Evolutionary conservation across 2,797 vertebrate species (phyloP).

Genomic region (Psittacula echo): DNA sequence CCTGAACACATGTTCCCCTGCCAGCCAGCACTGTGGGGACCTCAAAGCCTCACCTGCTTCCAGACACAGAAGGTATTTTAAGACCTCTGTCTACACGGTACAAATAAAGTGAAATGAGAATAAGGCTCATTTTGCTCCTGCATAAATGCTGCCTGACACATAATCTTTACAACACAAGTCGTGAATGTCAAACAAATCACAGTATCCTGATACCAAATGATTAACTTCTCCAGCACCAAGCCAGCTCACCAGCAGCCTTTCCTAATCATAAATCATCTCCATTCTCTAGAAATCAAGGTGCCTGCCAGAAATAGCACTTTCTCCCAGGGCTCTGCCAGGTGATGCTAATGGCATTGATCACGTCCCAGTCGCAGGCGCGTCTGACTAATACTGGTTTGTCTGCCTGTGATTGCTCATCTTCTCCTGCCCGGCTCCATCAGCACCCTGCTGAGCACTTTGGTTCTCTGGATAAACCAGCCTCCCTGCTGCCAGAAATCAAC

Average conservation of each 20-base stretch:
- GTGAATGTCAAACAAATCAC: not conserved
- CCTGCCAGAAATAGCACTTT: constrained; percentile 54
- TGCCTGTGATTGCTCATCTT: constrained; percentile 57
- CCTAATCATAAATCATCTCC: constrained; percentile 23
- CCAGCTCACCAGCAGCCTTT: not conserved
- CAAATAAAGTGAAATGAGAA: not conserved
- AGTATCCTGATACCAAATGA: not conserved
- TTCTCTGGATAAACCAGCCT: not conserved
- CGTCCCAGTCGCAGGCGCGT: not conserved
- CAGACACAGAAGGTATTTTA: not conserved
- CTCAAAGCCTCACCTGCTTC: not conserved
- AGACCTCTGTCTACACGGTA: not conserved
- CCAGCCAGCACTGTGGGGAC: not conserved
- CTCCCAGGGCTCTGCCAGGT: not conserved
- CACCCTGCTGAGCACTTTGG: constrained; percentile 1
- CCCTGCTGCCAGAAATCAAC: not conserved
- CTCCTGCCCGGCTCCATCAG: constrained; percentile 28
- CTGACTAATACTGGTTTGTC: not conserved
- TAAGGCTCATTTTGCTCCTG: not conserved
- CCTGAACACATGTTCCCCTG: fast-evolving
- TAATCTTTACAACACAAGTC: not conserved
- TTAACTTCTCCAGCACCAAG: not conserved
- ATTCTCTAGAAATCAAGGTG: constrained; percentile 33
- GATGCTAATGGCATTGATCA: constrained; percentile 47
- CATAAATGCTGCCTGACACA: not conserved